Conservation (phyloP, 2,888 invertebrate species). For the Apamea epomidion region DNA sequence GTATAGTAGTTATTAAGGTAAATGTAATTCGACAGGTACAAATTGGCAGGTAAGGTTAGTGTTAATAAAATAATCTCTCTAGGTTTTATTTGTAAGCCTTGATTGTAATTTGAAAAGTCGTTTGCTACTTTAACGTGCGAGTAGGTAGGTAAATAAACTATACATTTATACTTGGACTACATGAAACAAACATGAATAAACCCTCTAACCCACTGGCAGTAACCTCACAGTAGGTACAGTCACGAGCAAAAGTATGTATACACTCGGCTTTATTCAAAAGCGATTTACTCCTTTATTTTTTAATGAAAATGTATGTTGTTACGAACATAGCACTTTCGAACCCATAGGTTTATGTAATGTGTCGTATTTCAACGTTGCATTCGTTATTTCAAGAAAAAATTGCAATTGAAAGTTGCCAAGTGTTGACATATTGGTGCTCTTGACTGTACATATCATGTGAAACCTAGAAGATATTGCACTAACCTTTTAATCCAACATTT, state of each 20-base stretch:
- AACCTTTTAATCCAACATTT: slow-evolving; percentile 17
- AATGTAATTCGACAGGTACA: slow-evolving; percentile 25
- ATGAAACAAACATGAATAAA: neutral
- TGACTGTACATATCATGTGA: no score
- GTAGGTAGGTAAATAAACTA: neutral
- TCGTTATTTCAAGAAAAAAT: no score
- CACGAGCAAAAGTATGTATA: no score
- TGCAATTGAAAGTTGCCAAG: no score
- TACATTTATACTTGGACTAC: neutral
- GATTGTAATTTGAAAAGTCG: neutral
- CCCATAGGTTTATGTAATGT: no score
- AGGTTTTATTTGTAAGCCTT: neutral
- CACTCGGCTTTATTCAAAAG: no score
- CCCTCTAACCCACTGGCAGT: neutral
- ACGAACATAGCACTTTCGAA: no score
- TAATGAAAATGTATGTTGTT: no score
- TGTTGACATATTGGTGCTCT: no score
- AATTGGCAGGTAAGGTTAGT: slow-evolving; percentile 14
- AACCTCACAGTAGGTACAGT: neutral
- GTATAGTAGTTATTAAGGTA: slow-evolving; percentile 20
- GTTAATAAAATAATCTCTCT: slow-evolving; percentile 22
- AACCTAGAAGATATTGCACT: slow-evolving; percentile 21
- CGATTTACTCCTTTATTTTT: no score
- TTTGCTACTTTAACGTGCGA: neutral
- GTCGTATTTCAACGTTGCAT: no score